Evolutionary conservation across 2,113 vertebrate genomes (phyloP), one percentile per base, ranked within the genome.

Genomic region (Nanorana parkeri): DNA sequence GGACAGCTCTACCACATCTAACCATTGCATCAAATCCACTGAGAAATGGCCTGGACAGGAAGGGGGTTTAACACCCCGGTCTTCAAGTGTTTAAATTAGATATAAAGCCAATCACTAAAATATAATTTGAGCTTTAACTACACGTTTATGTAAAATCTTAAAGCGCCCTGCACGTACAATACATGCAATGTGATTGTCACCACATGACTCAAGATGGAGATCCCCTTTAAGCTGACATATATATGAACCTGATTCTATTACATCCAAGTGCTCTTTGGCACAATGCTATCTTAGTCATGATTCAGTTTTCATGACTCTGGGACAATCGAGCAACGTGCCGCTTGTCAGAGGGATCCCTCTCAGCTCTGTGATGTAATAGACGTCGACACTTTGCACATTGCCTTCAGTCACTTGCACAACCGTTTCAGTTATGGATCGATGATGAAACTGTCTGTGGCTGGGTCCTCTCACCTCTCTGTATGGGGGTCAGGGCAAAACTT

Each of bases 401-500:
- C 10, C 32, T 11, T 4, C 6, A 29, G 26, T 56, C 16, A 5
- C 55, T 69, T 69, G 26, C 78, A 69, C 54, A 80, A 69, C 20
- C 16, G 66, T 58, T 17, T 26, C 17, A 58, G 52, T 4, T 23
- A 1, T 21, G 17, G 17, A 26, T 1, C 54, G 28, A 32, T 32
- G 23, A 20, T 10, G 58, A 7, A 63, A 76, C 58, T 0, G 58
- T 47, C 73, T 47, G 28, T 29, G 0, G 15, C 23, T 23, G 17
- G 58, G 78, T 11, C 66, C 78, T 47, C 56, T 80, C 32, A 17
- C 55, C 78, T 61, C 7, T 36, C 51, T 47, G 4, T 15, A 17
- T 1, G 16, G 17, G 51, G 8, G 51, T 58, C 65, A 54, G 29
- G 10, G 20, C 54, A 17, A 6, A 41, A 24, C 11, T 61, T 47